Evolutionary conservation across 1,140 invertebrate species (phyloP).

Genomic region (Zaprionus africanus): DNA sequence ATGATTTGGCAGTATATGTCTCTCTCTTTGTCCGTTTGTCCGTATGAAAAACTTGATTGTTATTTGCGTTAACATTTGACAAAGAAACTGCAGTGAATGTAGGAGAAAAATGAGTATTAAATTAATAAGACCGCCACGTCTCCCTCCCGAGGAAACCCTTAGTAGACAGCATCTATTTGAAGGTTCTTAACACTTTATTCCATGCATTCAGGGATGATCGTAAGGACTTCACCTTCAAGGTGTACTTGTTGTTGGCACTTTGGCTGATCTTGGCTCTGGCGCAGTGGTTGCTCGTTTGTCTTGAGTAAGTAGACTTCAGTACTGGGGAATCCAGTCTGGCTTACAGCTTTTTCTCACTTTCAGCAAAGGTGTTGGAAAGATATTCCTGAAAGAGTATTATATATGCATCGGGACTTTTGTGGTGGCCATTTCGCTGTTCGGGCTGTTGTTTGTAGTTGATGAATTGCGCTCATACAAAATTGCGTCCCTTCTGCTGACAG

Average conservation of each 20-base stretch:
- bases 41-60: too few species aligned
- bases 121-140: not conserved
- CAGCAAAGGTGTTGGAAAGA: not conserved
- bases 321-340: not conserved
- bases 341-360: not conserved
- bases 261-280: constrained; percentile 28
- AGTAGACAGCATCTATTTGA: not conserved
- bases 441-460: constrained; percentile 26
- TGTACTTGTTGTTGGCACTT: constrained; percentile 5
- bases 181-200: not conserved
- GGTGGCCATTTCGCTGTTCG: constrained; percentile 26
- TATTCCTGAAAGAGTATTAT: not conserved
- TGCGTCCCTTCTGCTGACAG: not conserved
- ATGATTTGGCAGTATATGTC: too few species aligned
- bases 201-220: constrained; percentile 19
- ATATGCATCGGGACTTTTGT: constrained; percentile 17
- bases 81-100: constrained; percentile 20
- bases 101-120: not conserved
- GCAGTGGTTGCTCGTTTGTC: constrained; percentile 36
- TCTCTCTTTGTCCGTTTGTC: too few species aligned
- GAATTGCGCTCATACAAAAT: constrained; percentile 2
- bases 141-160: not conserved
- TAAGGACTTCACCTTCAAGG: constrained; percentile 24
- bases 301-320: constrained; percentile 36
- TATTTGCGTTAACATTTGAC: constrained; percentile 2